Percentiles rank a stretch among this genome's conserved stretches.
phyloP scores from a whole-genome alignment of 2,797 vertebrate genomes.

The Novumbra hubbsi region DNA sequence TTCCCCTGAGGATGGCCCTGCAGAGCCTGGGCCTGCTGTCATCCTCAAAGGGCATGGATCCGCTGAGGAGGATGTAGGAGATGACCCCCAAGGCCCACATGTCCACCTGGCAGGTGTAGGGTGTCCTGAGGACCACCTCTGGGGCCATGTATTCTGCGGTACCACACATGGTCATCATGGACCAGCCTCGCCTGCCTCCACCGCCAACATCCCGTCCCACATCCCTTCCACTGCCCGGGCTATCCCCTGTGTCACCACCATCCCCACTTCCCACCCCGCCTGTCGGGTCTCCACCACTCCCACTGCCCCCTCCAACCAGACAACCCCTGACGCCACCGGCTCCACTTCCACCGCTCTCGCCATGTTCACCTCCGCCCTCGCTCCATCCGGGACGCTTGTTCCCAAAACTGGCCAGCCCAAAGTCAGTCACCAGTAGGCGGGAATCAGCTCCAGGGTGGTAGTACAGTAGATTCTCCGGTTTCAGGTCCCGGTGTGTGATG shows the following conservation, averaged over 20 bases:
- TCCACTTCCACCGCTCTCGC: slow-evolving; percentile 4
- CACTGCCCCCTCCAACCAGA: neutral
- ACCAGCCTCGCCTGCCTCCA: slow-evolving; percentile 28
- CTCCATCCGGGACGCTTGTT: neutral
- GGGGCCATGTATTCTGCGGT: slow-evolving; percentile 68
- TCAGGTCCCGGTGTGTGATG: slow-evolving; percentile 63
- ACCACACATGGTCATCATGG: slow-evolving; percentile 34
- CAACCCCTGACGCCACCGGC: neutral
- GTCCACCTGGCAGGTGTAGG: slow-evolving; percentile 57
- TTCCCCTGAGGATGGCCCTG: slow-evolving; percentile 60
- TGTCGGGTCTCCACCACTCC: neutral
- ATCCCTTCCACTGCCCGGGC: neutral
- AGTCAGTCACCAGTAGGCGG: slow-evolving; percentile 64
- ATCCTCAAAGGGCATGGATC: slow-evolving; percentile 68
- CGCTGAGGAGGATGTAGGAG: slow-evolving; percentile 64
- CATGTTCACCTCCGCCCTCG: neutral
- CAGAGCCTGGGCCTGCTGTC: slow-evolving; percentile 54
- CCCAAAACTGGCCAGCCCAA: slow-evolving; percentile 62
- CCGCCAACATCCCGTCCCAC: neutral
- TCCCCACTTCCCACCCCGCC: neutral
- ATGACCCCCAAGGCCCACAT: slow-evolving; percentile 70
- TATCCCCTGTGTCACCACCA: neutral
- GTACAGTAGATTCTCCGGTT: slow-evolving; percentile 67
- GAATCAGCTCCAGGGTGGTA: slow-evolving; percentile 67
- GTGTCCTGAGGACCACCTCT: slow-evolving; percentile 58